A percentile compares a stretch with the other conserved stretches of the same genome.
phyloP scores from a whole-genome alignment of 2,888 invertebrate species.

The Zhuqinia jingwanae region DNA sequence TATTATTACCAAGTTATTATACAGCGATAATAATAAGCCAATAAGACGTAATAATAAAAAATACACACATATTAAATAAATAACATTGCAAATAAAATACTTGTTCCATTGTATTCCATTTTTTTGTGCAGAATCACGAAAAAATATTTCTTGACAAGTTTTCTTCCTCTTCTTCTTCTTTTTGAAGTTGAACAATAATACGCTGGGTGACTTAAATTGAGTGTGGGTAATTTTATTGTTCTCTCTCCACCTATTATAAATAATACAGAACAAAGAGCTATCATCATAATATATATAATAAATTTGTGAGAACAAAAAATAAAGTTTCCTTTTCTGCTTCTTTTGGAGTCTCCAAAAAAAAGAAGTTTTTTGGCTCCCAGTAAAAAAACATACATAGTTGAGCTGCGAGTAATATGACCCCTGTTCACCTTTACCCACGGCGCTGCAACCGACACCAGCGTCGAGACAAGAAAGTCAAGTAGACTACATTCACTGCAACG shows the following conservation, averaged over 20 bases:
- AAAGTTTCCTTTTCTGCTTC: not conserved
- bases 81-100: not conserved
- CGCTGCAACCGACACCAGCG: not conserved
- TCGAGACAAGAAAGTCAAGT: not conserved
- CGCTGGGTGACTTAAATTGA: not conserved
- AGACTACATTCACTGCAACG: no score
- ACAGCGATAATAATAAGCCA: no score
- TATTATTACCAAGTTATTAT: slow-evolving; percentile 15
- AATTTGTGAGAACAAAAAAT: slow-evolving; percentile 22
- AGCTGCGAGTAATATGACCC: no score
- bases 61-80: not conserved
- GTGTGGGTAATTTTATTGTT: slow-evolving; percentile 23
- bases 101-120: not conserved
- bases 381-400: not conserved
- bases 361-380: not conserved
- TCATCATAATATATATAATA: not conserved
- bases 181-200: not conserved
- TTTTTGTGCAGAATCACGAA: no score
- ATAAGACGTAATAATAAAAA: no score
- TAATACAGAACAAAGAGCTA: no score
- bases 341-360: slow-evolving; percentile 1
- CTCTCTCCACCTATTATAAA: not conserved
- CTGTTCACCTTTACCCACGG: slow-evolving; percentile 31
- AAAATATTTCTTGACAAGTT: slow-evolving; percentile 28
- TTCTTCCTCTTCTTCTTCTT: not conserved